Percentiles rank a stretch among this genome's conserved stretches.
These are phyloP conservation scores for Macaca nemestrina DNA, from an alignment of 2,113 vertebrate species.

Conservation along the genomic window DNA sequence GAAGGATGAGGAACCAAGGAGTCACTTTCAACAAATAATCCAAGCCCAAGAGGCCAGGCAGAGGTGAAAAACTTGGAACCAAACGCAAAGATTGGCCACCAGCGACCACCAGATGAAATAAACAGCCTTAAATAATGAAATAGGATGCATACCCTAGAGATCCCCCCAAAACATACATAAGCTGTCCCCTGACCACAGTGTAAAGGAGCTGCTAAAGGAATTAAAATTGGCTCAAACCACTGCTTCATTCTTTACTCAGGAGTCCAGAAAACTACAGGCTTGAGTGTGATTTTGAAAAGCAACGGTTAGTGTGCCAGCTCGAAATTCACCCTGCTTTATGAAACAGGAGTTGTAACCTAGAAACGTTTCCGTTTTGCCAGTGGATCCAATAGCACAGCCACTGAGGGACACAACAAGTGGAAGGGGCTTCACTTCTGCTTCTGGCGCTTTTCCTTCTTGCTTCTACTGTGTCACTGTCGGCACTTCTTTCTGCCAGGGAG, in stretches of 20 bases:
- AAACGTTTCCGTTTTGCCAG: background rate
- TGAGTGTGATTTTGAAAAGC: background rate
- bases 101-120: background rate
- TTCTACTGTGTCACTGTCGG: background rate
- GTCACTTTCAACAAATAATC: background rate
- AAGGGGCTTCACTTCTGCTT: background rate
- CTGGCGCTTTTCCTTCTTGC: background rate
- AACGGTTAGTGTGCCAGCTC: background rate
- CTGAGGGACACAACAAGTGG: background rate
- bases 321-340: background rate
- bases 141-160: background rate
- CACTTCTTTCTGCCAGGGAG: background rate
- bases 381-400: accelerated
- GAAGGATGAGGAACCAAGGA: background rate
- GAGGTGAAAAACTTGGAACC: background rate
- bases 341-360: too few species aligned
- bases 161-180: background rate
- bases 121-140: background rate
- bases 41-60: background rate
- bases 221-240: background rate
- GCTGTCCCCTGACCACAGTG: background rate
- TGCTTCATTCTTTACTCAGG: background rate
- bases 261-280: background rate
- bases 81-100: background rate
- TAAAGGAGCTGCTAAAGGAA: background rate